These are phyloP conservation scores for Tachystola acroxantha DNA, from an alignment of 2,888 invertebrate species.

Conservation along the genomic window DNA sequence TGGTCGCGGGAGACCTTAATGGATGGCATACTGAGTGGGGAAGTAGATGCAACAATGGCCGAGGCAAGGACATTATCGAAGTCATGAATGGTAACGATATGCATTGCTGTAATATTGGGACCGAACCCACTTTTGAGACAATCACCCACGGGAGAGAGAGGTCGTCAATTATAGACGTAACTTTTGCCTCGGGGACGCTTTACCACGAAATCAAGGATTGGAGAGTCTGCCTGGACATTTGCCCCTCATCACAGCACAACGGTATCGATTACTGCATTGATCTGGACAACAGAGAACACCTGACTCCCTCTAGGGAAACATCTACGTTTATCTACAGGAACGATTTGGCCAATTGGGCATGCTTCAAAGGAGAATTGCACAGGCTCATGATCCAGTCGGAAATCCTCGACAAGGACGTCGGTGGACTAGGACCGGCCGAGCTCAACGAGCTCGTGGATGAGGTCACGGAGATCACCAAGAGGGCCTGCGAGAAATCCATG, in stretches of 20 bases:
- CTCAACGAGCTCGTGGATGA: background rate
- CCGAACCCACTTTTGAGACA: constrained; percentile 14
- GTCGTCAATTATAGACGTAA: constrained; percentile 10
- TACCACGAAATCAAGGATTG: constrained; percentile 5
- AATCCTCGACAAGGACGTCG: too few species aligned
- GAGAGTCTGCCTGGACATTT: constrained; percentile 9
- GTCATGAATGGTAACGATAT: too few species aligned
- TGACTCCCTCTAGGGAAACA: background rate
- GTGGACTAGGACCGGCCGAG: too few species aligned
- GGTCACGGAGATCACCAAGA: background rate
- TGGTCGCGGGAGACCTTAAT: too few species aligned
- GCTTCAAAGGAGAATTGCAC: background rate
- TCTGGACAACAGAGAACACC: too few species aligned
- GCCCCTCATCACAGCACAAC: constrained; percentile 14
- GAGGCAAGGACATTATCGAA: too few species aligned
- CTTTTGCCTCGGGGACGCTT: too few species aligned
- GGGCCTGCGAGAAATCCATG: background rate
- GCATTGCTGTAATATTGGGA: constrained; percentile 6
- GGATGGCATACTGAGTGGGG: too few species aligned
- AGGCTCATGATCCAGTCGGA: background rate
- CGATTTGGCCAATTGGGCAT: background rate
- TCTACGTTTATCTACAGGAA: background rate
- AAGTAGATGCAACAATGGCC: too few species aligned
- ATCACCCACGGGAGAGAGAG: constrained; percentile 11
- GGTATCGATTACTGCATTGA: constrained; percentile 8